These are phyloP conservation scores for Tetraneura akinire DNA, from an alignment of 1,140 invertebrate species.

Conservation along the genomic window DNA sequence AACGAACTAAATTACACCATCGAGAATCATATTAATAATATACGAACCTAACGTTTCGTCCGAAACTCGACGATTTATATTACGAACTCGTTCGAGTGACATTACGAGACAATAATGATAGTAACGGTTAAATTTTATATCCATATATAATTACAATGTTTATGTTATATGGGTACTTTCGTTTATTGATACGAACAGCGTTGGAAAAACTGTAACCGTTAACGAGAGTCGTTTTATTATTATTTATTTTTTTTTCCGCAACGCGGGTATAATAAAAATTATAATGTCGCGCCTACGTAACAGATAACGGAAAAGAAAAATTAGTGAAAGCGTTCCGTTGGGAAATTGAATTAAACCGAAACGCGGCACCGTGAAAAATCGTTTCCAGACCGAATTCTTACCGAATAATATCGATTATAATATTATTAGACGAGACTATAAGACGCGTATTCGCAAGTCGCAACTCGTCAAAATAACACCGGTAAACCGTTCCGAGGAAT, in stretches of 20 bases:
- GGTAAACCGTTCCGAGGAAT: not conserved
- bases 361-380: conserved; percentile 30
- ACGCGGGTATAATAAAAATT: no score
- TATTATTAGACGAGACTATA: no score
- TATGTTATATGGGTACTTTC: no score
- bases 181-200: not conserved
- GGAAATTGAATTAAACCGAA: conserved; percentile 48
- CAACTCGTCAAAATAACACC: not conserved
- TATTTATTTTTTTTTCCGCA: no score
- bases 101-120: not conserved
- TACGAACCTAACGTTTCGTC: not conserved
- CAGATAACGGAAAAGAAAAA: not conserved
- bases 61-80: conserved; percentile 25
- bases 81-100: conserved; percentile 11
- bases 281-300: no score
- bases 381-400: conserved; percentile 18
- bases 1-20: conserved; percentile 15
- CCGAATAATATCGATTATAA: not conserved
- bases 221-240: no score
- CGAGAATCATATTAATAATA: not conserved
- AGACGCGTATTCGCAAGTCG: not conserved
- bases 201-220: conserved; percentile 10
- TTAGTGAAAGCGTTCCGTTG: conserved; percentile 42
- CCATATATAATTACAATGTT: no score
- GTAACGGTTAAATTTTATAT: not conserved